phyloP scores from a whole-genome alignment of 2,888 invertebrate species.

The Timema cristinae region DNA sequence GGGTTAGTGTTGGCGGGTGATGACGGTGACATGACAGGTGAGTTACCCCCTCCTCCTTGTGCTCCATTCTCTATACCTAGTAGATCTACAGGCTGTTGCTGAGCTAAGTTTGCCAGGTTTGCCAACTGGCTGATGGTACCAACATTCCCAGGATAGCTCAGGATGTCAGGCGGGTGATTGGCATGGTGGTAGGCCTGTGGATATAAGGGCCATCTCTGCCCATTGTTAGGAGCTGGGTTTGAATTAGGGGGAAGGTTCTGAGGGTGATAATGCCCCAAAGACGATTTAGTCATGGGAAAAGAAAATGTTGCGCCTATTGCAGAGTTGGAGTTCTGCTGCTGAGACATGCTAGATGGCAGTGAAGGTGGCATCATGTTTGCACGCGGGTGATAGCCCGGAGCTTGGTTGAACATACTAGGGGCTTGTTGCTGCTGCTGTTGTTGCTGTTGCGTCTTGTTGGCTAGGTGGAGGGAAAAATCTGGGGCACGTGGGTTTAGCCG shows the following conservation, averaged over 20 bases:
- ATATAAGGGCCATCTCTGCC: constrained; percentile 31
- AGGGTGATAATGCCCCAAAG: constrained; percentile 25
- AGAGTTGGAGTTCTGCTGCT: constrained; percentile 24
- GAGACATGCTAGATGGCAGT: constrained; percentile 23
- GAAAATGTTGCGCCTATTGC: constrained; percentile 23
- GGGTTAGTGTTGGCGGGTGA: constrained; percentile 37
- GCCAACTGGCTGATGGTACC: constrained; percentile 26
- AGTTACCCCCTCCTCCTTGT: constrained; percentile 25
- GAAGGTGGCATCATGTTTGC: constrained; percentile 25
- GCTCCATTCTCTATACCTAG: constrained; percentile 42
- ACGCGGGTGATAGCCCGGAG: constrained; percentile 26
- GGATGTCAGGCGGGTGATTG: constrained; percentile 27
- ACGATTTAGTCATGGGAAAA: constrained; percentile 26
- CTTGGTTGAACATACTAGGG: constrained; percentile 18
- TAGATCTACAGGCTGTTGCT: constrained; percentile 36
- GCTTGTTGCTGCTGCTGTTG: constrained; percentile 31
- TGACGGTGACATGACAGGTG: constrained; percentile 46
- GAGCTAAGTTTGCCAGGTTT: constrained; percentile 23
- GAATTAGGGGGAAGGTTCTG: constrained; percentile 14
- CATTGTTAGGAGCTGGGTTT: constrained; percentile 24
- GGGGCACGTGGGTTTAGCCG: constrained; percentile 78
- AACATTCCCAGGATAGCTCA: constrained; percentile 22
- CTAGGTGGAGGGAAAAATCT: constrained; percentile 59
- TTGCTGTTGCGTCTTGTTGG: constrained; percentile 41
- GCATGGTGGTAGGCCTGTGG: constrained; percentile 25